Evolutionary conservation across 2,888 invertebrate species (phyloP).

Genomic region (Drosophila neonasuta): DNA sequence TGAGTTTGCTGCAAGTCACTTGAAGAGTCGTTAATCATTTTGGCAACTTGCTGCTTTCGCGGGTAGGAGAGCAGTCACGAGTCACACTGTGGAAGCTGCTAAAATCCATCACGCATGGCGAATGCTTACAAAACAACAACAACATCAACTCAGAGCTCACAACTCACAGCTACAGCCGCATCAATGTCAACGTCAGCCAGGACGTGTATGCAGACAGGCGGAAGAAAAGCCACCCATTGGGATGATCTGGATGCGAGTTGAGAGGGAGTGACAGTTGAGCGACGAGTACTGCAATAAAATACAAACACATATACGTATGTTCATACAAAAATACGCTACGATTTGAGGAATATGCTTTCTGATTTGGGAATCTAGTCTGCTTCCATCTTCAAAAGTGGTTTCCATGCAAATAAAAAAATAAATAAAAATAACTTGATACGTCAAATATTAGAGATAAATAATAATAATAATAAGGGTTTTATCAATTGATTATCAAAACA

Average conservation of each 20-base stretch:
- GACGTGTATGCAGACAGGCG: constrained; percentile 55
- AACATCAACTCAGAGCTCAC: constrained; percentile 1
- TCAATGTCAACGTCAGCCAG: constrained; percentile 68
- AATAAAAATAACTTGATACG: no score
- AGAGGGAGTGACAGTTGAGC: constrained; percentile 21
- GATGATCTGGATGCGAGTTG: constrained; percentile 13
- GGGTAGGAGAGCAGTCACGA: constrained; percentile 32
- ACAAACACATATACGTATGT: constrained; percentile 1
- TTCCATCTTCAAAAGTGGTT: no score
- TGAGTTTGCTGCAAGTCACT: constrained; percentile 80
- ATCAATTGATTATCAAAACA: no score
- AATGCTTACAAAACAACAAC: constrained; percentile 19
- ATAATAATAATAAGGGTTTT: neutral
- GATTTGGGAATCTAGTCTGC: constrained; percentile 24
- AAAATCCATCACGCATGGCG: constrained; percentile 68
- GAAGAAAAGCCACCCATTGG: constrained; percentile 53
- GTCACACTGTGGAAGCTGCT: constrained; percentile 43
- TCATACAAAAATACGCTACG: constrained; percentile 41
- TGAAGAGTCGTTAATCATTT: constrained; percentile 82
- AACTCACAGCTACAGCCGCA: constrained; percentile 52
- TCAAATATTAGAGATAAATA: neutral
- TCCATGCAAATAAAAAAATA: no score
- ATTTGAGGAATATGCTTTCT: constrained; percentile 47
- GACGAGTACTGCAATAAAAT: constrained; percentile 11
- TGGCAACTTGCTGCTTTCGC: constrained; percentile 34